Conservation (phyloP, 1,140 invertebrate genomes). For the Caenorhabditis tropicalis region DNA sequence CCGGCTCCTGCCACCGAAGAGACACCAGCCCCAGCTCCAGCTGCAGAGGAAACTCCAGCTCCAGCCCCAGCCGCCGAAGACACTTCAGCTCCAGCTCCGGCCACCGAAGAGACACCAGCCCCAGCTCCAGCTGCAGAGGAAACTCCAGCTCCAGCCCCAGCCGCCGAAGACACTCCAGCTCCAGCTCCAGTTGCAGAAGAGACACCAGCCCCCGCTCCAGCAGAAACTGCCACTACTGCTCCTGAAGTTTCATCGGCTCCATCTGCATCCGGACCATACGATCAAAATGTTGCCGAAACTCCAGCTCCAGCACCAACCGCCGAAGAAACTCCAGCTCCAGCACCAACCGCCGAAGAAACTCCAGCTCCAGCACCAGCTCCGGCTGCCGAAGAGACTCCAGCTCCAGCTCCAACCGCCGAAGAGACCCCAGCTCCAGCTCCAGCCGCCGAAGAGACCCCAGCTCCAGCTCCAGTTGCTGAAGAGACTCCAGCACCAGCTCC, state of each 20-base stretch:
- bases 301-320: neutral
- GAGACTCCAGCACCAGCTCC: neutral
- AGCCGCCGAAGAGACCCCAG: neutral
- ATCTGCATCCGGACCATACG: neutral
- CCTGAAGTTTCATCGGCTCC: neutral
- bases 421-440: neutral
- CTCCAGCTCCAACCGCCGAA: conserved; percentile 32
- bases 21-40: neutral
- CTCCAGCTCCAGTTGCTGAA: neutral
- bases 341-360: neutral
- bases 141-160: conserved; percentile 1
- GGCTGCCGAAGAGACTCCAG: neutral
- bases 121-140: neutral
- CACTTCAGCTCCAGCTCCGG: neutral
- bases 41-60: neutral
- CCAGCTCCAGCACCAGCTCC: conserved; percentile 15
- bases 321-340: neutral
- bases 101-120: neutral
- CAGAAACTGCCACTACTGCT: neutral
- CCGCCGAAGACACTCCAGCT: neutral
- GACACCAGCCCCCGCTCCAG: neutral
- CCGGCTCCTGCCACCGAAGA: neutral
- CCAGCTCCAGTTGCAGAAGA: neutral
- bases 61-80: conserved; percentile 4
- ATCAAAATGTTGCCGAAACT: too few relatives aligned